phyloP scores from a whole-genome alignment of 2,797 vertebrate genomes.

The Catostomus latipinnis region DNA sequence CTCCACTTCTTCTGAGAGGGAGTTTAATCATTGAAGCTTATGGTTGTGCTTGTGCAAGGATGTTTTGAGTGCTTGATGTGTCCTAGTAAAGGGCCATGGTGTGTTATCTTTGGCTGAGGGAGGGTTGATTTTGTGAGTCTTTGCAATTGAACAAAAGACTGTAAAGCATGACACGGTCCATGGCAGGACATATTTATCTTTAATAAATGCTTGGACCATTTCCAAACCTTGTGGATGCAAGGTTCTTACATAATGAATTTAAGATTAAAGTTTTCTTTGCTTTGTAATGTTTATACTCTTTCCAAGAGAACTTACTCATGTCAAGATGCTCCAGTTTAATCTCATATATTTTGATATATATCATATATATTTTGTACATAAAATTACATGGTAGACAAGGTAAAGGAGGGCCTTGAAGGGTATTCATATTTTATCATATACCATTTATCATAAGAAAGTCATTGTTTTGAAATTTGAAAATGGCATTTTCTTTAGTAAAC shows the following conservation, averaged over 20 bases:
- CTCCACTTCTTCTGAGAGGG: conserved; percentile 49
- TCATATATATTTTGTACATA: not conserved
- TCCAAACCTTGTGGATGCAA: conserved; percentile 40
- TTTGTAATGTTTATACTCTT: conserved; percentile 35
- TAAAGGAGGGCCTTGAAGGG: not conserved
- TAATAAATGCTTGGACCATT: conserved; percentile 49
- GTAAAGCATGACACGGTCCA: conserved; percentile 43
- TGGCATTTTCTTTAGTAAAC: no score
- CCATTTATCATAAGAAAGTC: no score
- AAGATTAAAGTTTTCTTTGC: conserved; percentile 37
- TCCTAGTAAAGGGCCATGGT: conserved; percentile 24
- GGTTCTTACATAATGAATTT: conserved; percentile 39
- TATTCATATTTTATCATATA: not conserved
- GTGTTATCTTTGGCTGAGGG: conserved; percentile 23
- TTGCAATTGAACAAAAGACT: conserved; percentile 54
- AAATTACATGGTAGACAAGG: not conserved
- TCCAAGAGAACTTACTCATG: conserved; percentile 41
- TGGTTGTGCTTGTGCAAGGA: conserved; percentile 52
- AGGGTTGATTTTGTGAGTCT: conserved; percentile 46
- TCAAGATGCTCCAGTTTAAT: conserved; percentile 32
- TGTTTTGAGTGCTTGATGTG: conserved; percentile 53
- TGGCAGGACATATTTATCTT: conserved; percentile 43
- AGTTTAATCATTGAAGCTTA: conserved; percentile 54
- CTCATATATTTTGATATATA: not conserved
- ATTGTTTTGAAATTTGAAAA: no score